Evolutionary conservation across 1,140 invertebrate genomes (phyloP), one percentile per base, ranked within the genome.

Genomic region (Hycleus cichorii): DNA sequence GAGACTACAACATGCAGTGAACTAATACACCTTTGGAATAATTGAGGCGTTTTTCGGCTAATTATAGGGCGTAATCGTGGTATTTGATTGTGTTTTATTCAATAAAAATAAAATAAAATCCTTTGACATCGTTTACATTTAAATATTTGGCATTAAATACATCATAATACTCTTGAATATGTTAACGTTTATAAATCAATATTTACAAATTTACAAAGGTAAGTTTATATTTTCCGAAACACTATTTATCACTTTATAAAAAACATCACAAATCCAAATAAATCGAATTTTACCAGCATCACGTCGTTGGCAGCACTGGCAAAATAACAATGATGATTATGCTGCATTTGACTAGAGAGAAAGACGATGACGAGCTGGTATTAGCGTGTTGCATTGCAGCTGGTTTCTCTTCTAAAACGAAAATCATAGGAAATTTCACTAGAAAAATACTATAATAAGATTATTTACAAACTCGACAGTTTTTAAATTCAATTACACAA

Each of bases 381-480:
- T 83, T 83, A 44, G 80, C 81, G 62, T 83, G 82, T 67, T 83
- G 81, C 82, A 83, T 83, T 0, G 82, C 82, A 8, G 82, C 82
- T 53, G 82, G 81, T 39, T 80, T 82, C 68, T 83, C 82, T 72
- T 81, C 82, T 83, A 70, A 39, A 73, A 73, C 42, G 32, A 61
- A 60, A 40, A 5, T 39, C 39, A 39, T 7, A 39, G 6, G 2
- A 39, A 39, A 39, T 18, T 18, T 18, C 18, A 18, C 18, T 18
- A 18, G 18, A 18, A 18, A 18, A 18, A 18, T 1, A 18, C 18
- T 2, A 18, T 18, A 18, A 18, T 18, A 18, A 1, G 18, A 18
- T 18, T 18, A 18, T 18, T 18, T 1, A 18, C 18, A 18, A 18
- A 18, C 18, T 18, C 18, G 18, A 12, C 12, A 12, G 12, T 12